Evolutionary conservation across 2,113 vertebrate species (phyloP).

Genomic region (Macheiramphus alcinus): DNA sequence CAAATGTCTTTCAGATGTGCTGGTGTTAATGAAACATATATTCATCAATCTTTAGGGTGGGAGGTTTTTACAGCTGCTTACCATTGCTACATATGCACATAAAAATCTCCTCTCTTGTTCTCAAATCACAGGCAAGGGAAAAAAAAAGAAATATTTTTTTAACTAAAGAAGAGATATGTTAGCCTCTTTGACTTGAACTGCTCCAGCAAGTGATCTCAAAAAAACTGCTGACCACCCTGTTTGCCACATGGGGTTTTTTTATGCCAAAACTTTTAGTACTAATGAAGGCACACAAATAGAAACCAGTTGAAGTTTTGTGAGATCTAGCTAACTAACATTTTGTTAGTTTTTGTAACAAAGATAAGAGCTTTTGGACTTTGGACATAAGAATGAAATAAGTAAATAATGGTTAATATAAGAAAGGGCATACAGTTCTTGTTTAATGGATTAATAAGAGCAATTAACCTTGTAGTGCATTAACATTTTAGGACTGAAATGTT

Average conservation of each 20-base stretch:
- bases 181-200: background rate
- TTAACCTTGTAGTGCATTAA: slow-evolving; percentile 56
- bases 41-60: slow-evolving; percentile 17
- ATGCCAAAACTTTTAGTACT: background rate
- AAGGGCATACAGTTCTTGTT: slow-evolving; percentile 39
- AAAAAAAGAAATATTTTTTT: slow-evolving; percentile 26
- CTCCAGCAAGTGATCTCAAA: background rate
- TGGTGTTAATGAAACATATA: slow-evolving; percentile 55
- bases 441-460: slow-evolving; percentile 60
- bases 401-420: slow-evolving; percentile 51
- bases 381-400: slow-evolving; percentile 18
- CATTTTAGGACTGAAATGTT: slow-evolving; percentile 53
- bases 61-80: slow-evolving; percentile 48
- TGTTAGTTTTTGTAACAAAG: slow-evolving; percentile 8
- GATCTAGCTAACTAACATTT: background rate
- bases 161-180: slow-evolving; percentile 3
- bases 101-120: slow-evolving; percentile 41
- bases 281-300: background rate
- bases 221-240: slow-evolving; percentile 16
- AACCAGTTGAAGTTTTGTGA: background rate
- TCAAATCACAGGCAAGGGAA: slow-evolving; percentile 15
- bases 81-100: slow-evolving; percentile 29
- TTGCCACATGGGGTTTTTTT: background rate
- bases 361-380: slow-evolving; percentile 26
- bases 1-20: slow-evolving; percentile 67